Conservation (phyloP, 35 echinoderm and acorn worm species). For the Eucidaris tribuloides region DNA sequence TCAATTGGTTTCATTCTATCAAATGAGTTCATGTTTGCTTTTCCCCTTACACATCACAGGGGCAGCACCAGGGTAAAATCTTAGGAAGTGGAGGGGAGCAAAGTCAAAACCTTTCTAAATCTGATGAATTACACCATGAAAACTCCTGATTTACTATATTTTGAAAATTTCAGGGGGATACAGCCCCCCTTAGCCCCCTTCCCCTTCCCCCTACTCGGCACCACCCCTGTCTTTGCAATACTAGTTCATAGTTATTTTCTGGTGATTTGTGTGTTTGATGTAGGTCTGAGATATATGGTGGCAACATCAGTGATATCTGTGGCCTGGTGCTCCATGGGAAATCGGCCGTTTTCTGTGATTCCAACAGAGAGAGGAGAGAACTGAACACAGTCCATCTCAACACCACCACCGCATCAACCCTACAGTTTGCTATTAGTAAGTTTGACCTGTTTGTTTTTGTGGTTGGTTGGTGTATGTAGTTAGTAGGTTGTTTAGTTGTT, state of each 20-base stretch:
- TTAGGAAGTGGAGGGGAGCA: too few species aligned
- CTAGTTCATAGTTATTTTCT: background rate
- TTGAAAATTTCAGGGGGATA: too few species aligned
- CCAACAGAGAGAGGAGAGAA: slow-evolving; percentile 60
- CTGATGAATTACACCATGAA: too few species aligned
- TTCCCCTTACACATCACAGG: too few species aligned
- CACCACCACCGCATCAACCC: slow-evolving; percentile 73
- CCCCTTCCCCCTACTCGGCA: background rate
- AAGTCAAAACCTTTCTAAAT: too few species aligned
- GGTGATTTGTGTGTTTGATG: background rate
- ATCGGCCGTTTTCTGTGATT: slow-evolving; percentile 83
- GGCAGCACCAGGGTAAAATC: too few species aligned
- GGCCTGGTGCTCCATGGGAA: slow-evolving; percentile 86
- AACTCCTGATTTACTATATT: too few species aligned
- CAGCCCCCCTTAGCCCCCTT: background rate
- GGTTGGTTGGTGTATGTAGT: too few species aligned
- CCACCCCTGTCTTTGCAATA: background rate
- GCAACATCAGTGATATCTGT: slow-evolving; percentile 70
- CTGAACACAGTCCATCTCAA: slow-evolving; percentile 84
- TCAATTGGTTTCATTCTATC: too few species aligned
- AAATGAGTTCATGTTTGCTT: too few species aligned
- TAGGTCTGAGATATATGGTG: slow-evolving; percentile 89
- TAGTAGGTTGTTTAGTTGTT: too few species aligned
- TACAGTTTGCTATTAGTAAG: slow-evolving; percentile 95
- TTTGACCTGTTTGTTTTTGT: too few species aligned